Percentiles rank a stretch among this genome's conserved stretches.
Evolutionary conservation across 2,888 invertebrate species (phyloP).

Genomic region (Chymomyza procnemis): DNA sequence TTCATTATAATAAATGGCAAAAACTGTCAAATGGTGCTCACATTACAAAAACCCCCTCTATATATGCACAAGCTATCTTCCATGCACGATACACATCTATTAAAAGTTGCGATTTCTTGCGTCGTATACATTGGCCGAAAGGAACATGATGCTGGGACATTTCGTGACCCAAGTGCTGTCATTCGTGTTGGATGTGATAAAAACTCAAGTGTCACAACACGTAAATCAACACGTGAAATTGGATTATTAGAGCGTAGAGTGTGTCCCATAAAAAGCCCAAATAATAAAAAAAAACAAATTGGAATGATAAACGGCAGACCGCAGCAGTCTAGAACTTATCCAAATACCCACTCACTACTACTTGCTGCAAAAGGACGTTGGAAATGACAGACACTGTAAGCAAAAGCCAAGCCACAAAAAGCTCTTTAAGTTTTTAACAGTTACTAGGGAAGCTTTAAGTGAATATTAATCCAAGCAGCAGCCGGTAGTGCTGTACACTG

Average conservation of each 20-base stretch:
- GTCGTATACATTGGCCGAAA: neutral
- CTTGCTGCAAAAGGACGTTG: neutral
- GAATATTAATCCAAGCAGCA: neutral
- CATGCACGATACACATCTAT: neutral
- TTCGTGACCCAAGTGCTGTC: neutral
- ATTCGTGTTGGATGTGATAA: neutral
- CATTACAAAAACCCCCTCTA: no score
- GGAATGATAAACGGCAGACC: conserved; percentile 13
- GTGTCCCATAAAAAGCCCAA: conserved; percentile 21
- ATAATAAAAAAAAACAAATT: conserved; percentile 29
- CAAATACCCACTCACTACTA: neutral
- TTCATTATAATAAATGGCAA: no score
- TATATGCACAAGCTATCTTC: neutral
- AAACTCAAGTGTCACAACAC: conserved; percentile 38
- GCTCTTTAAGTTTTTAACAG: neutral
- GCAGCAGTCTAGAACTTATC: neutral
- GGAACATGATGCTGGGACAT: neutral
- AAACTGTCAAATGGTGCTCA: no score
- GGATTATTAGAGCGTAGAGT: conserved; percentile 34
- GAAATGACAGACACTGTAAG: neutral
- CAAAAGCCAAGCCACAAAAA: neutral
- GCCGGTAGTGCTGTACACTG: no score
- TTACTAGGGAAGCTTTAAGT: neutral
- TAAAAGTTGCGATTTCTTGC: neutral
- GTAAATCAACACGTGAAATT: conserved; percentile 48